Evolutionary conservation across 2,797 vertebrate genomes (phyloP).

Genomic region (Fistularia commersonii): DNA sequence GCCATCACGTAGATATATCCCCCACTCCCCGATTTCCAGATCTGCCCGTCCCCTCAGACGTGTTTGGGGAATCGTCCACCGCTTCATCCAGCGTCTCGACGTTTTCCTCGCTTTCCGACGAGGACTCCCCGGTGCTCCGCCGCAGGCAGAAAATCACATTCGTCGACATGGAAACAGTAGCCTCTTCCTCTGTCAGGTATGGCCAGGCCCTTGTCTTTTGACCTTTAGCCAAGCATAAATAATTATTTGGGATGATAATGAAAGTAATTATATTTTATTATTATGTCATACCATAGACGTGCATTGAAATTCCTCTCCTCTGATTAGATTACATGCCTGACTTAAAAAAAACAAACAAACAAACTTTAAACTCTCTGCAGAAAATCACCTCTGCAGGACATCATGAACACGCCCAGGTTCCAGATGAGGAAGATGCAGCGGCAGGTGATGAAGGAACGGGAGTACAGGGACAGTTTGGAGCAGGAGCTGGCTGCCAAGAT

Average conservation of each 20-base stretch:
- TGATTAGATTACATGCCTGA: no score
- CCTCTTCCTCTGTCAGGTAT: slow-evolving; percentile 79
- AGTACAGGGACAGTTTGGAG: slow-evolving; percentile 83
- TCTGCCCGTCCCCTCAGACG: slow-evolving; percentile 21
- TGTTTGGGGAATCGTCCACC: slow-evolving; percentile 29
- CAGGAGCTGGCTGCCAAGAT: slow-evolving; percentile 77
- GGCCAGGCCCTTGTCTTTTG: no score
- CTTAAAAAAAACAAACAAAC: no score
- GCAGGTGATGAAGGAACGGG: slow-evolving; percentile 80
- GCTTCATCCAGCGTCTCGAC: slow-evolving; percentile 46
- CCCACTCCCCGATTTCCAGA: slow-evolving; percentile 24
- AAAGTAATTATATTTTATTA: no score
- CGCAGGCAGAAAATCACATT: slow-evolving; percentile 75
- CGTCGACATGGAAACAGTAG: slow-evolving; percentile 83
- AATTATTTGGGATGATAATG: no score
- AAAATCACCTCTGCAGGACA: slow-evolving; percentile 84
- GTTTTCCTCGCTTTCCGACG: slow-evolving; percentile 50
- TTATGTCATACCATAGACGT: no score
- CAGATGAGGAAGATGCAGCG: slow-evolving; percentile 83
- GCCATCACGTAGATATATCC: no score
- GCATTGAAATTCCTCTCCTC: no score
- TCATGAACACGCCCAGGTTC: slow-evolving; percentile 91
- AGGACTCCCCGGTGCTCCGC: slow-evolving; percentile 67
- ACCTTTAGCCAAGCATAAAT: not conserved
- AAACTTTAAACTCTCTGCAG: slow-evolving; percentile 14